Conservation (phyloP, 2,797 vertebrate genomes). For the Anolis apletophallus region DNA sequence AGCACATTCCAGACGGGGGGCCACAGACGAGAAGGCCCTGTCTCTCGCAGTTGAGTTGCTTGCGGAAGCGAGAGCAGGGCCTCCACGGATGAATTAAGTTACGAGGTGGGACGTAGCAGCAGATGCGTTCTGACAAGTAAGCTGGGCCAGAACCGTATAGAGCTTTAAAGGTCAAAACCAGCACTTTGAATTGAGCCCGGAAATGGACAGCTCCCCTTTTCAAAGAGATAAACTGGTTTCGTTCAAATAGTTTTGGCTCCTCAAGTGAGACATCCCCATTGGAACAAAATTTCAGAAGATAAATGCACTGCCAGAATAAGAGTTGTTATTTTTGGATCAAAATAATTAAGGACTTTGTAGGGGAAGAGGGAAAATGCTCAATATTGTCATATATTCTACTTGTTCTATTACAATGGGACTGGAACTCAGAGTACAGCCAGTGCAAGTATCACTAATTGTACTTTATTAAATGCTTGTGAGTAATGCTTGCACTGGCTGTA, state of each 20-base stretch:
- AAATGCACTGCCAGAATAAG: not conserved
- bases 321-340: not conserved
- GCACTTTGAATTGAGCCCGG: no score
- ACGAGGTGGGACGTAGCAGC: no score
- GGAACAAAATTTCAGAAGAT: not conserved
- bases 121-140: no score
- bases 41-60: no score
- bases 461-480: not conserved
- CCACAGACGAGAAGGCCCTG: no score
- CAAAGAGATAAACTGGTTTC: not conserved
- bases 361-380: not conserved
- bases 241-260: not conserved
- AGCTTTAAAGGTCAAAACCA: no score
- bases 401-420: fast-evolving
- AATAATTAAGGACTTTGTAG: not conserved
- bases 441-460: not conserved
- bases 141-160: no score
- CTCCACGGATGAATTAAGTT: no score
- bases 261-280: not conserved
- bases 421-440: not conserved
- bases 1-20: no score
- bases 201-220: not conserved
- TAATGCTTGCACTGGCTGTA: not conserved
- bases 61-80: no score
- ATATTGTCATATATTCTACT: not conserved